Conservation (phyloP, 2,888 invertebrate species). For the Morinoia aosen region DNA sequence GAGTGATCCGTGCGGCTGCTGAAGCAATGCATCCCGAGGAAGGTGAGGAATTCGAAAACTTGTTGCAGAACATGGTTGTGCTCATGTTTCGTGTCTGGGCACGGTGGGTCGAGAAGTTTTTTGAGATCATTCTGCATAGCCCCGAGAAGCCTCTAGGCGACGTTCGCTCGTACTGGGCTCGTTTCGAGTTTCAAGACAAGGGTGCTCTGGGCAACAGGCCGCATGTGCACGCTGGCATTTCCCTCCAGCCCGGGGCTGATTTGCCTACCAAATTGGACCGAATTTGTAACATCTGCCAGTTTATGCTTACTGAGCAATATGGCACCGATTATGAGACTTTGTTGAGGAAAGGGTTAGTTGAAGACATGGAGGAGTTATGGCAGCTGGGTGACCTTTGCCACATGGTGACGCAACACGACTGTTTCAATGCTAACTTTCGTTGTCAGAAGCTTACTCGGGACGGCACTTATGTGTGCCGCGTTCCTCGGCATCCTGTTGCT, state of each 20-base stretch:
- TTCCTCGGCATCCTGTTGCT: background rate
- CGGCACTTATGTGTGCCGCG: background rate
- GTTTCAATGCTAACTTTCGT: background rate
- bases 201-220: background rate
- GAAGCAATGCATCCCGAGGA: background rate
- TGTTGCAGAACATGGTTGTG: background rate
- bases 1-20: background rate
- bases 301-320: background rate
- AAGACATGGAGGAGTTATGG: background rate
- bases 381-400: background rate
- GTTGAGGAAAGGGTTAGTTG: background rate
- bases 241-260: background rate
- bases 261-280: background rate
- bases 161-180: background rate
- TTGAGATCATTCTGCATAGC: background rate
- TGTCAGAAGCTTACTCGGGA: background rate
- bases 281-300: background rate
- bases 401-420: background rate
- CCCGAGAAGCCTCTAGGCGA: background rate
- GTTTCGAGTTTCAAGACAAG: background rate
- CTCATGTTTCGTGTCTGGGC: background rate
- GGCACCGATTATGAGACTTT: background rate
- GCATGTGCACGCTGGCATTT: constrained; percentile 8
- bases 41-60: background rate
- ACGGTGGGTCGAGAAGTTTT: background rate